Evolutionary conservation across 2,797 vertebrate species (phyloP).

Genomic region (Petrocephalus schoutedeni): DNA sequence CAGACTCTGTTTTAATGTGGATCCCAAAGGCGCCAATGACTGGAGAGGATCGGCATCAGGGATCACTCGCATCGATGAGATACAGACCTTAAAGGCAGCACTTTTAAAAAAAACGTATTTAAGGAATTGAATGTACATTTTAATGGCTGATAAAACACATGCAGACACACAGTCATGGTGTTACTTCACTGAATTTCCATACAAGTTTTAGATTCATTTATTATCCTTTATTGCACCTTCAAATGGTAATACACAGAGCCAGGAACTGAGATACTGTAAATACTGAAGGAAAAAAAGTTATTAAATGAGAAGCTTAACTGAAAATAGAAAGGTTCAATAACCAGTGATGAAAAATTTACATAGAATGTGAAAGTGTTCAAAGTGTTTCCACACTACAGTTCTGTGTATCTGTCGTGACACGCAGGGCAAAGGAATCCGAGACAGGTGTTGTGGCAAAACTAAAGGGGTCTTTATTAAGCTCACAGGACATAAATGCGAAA

Average conservation of each 20-base stretch:
- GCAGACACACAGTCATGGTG: background rate
- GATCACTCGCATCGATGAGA: background rate
- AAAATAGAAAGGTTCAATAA: constrained; percentile 1
- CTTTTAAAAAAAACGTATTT: background rate
- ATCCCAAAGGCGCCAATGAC: background rate
- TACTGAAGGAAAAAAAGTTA: background rate
- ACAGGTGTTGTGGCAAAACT: too few species aligned
- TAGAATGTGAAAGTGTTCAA: background rate
- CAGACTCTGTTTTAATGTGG: constrained; percentile 3
- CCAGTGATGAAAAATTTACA: background rate
- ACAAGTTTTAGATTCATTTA: background rate
- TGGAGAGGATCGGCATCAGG: background rate
- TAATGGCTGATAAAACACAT: background rate
- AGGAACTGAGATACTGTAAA: background rate
- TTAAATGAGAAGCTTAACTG: background rate
- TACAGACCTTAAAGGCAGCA: background rate
- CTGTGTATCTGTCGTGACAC: background rate
- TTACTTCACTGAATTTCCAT: background rate
- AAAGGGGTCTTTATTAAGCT: too few species aligned
- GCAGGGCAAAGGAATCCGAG: too few species aligned
- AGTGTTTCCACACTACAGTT: background rate
- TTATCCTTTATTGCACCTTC: background rate
- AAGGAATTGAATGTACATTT: background rate
- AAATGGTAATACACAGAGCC: background rate
- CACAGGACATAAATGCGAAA: too few species aligned